Evolutionary conservation across 1,140 invertebrate species (phyloP).

Genomic region (Bombus ignitus): DNA sequence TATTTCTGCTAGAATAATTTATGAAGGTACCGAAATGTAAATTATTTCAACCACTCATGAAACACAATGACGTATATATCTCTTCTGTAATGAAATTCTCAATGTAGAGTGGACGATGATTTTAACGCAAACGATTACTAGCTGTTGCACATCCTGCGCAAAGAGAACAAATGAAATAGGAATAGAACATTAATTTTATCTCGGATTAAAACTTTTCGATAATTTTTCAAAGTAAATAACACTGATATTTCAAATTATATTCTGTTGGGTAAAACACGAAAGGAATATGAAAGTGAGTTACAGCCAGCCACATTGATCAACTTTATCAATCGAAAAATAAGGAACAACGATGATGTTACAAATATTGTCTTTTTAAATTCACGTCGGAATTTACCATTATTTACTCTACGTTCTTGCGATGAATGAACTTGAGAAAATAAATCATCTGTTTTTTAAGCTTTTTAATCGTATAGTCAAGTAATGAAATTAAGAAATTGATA

Average conservation of each 20-base stretch:
- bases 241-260: neutral
- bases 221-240: neutral
- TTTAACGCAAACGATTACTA: neutral
- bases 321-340: too few relatives aligned
- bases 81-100: conserved; percentile 13
- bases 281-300: too few relatives aligned
- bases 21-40: conserved; percentile 9
- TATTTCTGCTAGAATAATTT: conserved; percentile 10
- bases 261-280: neutral
- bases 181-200: neutral
- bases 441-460: too few relatives aligned
- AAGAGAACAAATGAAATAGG: neutral
- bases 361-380: too few relatives aligned
- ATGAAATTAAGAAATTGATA: too few relatives aligned
- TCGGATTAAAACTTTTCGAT: neutral
- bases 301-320: too few relatives aligned
- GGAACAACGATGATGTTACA: too few relatives aligned
- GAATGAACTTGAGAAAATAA: too few relatives aligned
- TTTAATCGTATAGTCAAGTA: too few relatives aligned
- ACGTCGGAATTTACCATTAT: too few relatives aligned
- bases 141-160: neutral
- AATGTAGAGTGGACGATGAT: neutral
- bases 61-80: neutral
- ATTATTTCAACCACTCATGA: conserved; percentile 1
- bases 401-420: too few relatives aligned